Base-by-base conservation (phyloP, 2,113 vertebrate species). In the Erythrocercus mccallii region DNA sequence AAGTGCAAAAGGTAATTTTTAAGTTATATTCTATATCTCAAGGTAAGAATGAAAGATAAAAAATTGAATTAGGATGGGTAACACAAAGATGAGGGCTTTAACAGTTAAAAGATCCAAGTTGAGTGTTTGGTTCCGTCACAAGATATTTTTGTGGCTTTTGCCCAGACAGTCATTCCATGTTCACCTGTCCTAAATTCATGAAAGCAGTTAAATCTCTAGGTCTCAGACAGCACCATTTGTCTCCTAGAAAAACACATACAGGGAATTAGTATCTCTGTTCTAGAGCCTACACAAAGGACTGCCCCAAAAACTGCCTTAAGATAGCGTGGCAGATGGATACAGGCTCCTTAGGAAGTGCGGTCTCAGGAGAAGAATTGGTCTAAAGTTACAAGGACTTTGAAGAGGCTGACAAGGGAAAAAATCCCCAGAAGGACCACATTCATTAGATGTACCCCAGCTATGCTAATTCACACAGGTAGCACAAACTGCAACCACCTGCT, bases 51-150 rank as follows among this genome's bases (percentile, higher is more conserved):
- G 21, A 64, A 84, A 62, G 5, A 42, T 56, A 85, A 31, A 58
- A 53, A 16, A 1, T 23, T 27, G 2, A 77, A 61, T 77, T 8
- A 30, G 23, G 25, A 37, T 48, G 20, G 11, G 9, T 31, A 76
- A 81, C 7, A 4, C 30, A 62, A 56, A 70, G 21, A 11, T 15
- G 7, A 42, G 2, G 11, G 4, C 0, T 71, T 85, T 73, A 16
- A 7, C 7, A 24, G 3, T 4, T 78, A 53, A 51, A 88, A 80
- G 20, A 45, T 5, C 0, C 0, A 58, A 7, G 4, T 2, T 76
- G 6, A 81, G 19, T 22, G 11, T 30, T 66, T 56, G 5, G 13
- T 71, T 86, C 33, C 22, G 45, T 35, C 19, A 27, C 2, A 40
- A 81, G 35, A 2, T 47, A 18, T 31, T 82, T 77, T n/a, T 42